Evolutionary conservation across 2,113 vertebrate genomes (phyloP), one percentile per base, ranked within the genome.

Genomic region (Pomatostomus ruficeps): DNA sequence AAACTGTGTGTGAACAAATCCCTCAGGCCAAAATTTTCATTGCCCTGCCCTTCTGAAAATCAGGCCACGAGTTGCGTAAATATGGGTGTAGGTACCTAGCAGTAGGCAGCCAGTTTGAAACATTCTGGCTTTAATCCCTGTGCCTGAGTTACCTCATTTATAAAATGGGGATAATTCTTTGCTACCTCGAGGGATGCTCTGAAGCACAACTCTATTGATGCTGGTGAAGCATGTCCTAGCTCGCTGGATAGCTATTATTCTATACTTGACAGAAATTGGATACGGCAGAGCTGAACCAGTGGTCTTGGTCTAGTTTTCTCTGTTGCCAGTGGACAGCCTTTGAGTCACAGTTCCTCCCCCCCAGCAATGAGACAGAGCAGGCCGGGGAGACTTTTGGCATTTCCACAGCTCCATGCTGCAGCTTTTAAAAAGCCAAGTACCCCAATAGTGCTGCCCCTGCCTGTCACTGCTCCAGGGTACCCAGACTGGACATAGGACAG

Each of bases 21-120:
- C 95, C 90, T 93, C 63, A 29, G 96, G 96, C 82, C 94, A 95
- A 96, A 96, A 96, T 94, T 96, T 95, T 96, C 85, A 78, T 88
- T 74, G 95, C 96, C 95, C 93, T 96, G 92, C 90, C 96, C 93
- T 94, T 92, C 75, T 96, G 65, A 94, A 96, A 96, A 96, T 92
- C 92, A 96, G 92, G 95, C 92, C 96, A 91, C 4, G 15, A 77
- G 72, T 96, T 96, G 94, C 92, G 48, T 95, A 93, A 95, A 91
- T 86, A 88, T 93, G 94, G 91, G 94, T 93, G 93, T 96, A 96
- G 93, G 52, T 93, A 59, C 43, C 46, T 59, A 85, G 67, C 78
- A 95, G 72, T 83, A 97, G 85, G 91, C 89, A 92, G 94, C 84
- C 89, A 61, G 72, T 78, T 88, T 88, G 78, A 75, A 96, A 96